Percentiles rank a stretch among this genome's conserved stretches.
Evolutionary conservation across 2,797 vertebrate genomes (phyloP).

Genomic region (Malurus splendens): DNA sequence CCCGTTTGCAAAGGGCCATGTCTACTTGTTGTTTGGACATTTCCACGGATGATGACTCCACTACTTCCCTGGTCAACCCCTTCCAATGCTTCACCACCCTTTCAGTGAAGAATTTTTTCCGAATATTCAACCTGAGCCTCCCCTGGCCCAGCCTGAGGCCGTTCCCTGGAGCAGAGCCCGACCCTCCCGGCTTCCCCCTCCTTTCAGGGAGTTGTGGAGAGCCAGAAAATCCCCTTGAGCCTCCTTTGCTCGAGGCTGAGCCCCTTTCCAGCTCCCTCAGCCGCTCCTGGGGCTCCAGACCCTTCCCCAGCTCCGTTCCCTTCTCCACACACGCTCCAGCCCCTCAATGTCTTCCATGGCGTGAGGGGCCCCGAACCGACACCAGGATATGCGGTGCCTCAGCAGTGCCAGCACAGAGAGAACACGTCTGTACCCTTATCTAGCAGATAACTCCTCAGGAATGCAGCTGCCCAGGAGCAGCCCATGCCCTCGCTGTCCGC

Average conservation of each 20-base stretch:
- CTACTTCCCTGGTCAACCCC: not conserved
- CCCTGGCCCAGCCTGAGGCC: not conserved
- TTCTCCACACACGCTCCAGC: not conserved
- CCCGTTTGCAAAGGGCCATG: rapidly evolving
- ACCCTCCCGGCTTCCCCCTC: not conserved
- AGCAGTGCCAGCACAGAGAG: not conserved
- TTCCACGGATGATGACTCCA: not conserved
- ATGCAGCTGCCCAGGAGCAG: not conserved
- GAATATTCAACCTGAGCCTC: rapidly evolving
- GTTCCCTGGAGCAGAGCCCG: not conserved
- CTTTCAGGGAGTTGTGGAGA: not conserved
- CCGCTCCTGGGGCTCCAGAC: rapidly evolving
- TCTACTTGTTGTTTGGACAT: too few relatives aligned
- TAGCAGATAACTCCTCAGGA: not conserved
- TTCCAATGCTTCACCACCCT: not conserved
- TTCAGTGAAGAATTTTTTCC: rapidly evolving
- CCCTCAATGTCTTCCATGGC: not conserved
- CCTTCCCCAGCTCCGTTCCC: not conserved
- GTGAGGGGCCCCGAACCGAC: not conserved
- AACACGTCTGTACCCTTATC: too few relatives aligned
- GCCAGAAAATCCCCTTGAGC: rapidly evolving
- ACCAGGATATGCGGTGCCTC: not conserved
- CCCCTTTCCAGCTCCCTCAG: not conserved
- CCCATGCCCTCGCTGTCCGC: not conserved
- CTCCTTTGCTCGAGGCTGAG: not conserved